These are phyloP conservation scores for Pempheris klunzingeri DNA, from an alignment of 2,797 vertebrate genomes.

Conservation along the genomic window DNA sequence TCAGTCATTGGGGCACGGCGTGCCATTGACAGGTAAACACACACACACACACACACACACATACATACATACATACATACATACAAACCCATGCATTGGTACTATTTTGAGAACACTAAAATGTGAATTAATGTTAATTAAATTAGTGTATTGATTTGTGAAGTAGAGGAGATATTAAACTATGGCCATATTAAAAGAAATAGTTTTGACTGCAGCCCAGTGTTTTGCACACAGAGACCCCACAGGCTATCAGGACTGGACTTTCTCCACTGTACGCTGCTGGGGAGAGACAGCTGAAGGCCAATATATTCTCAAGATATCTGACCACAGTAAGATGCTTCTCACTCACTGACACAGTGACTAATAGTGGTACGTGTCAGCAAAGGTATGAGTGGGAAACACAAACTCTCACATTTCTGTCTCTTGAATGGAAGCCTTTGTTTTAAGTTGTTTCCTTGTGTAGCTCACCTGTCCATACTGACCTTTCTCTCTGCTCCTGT, in stretches of 20 bases:
- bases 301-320: slow-evolving; percentile 88
- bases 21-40: slow-evolving; percentile 87
- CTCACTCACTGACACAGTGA: background rate
- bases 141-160: background rate
- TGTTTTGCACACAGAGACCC: slow-evolving; percentile 84
- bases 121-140: background rate
- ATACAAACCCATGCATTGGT: background rate
- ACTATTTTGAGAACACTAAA: background rate
- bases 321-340: slow-evolving; percentile 89
- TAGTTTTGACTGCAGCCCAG: background rate
- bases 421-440: background rate
- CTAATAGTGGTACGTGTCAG: background rate
- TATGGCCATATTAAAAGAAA: background rate
- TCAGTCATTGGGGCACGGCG: slow-evolving; percentile 92
- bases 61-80: background rate
- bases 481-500: background rate
- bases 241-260: slow-evolving; percentile 93
- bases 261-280: slow-evolving; percentile 96
- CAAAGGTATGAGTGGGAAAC: background rate
- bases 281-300: slow-evolving; percentile 94
- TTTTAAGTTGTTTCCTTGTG: background rate
- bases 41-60: rapidly evolving
- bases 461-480: background rate
- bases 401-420: background rate
- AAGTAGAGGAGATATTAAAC: background rate